Percentiles rank a stretch among this genome's conserved stretches.
Evolutionary conservation across 2,797 vertebrate genomes (phyloP).

Genomic region (Sylvia borin): DNA sequence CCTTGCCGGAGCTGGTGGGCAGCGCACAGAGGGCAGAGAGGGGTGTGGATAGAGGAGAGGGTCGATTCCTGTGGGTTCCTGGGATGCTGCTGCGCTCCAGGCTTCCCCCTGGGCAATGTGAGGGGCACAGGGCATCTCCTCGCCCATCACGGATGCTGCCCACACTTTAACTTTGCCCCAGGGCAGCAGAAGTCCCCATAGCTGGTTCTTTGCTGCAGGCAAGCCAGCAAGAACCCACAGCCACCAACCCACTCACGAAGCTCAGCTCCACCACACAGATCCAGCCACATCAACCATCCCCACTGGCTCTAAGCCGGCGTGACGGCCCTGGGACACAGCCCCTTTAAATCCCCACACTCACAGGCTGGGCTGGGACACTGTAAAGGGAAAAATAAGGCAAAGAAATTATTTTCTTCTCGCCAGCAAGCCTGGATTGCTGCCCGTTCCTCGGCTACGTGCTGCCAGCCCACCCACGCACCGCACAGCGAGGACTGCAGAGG

Average conservation of each 20-base stretch:
- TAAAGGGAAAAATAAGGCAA: constrained; percentile 51
- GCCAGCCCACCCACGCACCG: constrained; percentile 42
- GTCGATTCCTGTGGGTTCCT: rapidly evolving
- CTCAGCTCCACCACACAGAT: rapidly evolving
- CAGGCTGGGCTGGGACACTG: not conserved
- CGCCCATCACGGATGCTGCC: rapidly evolving
- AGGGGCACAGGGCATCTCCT: not conserved
- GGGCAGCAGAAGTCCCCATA: not conserved
- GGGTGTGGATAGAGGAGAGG: no score
- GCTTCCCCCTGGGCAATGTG: not conserved
- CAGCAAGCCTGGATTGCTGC: constrained; percentile 54
- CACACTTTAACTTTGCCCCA: not conserved
- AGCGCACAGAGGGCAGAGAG: rapidly evolving
- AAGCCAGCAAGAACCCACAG: not conserved
- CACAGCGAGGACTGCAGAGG: not conserved
- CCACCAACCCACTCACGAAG: rapidly evolving
- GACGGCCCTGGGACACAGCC: not conserved
- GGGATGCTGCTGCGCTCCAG: not conserved
- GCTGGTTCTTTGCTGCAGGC: rapidly evolving
- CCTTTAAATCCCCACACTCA: constrained; percentile 30
- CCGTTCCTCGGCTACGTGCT: constrained; percentile 14
- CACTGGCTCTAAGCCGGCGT: rapidly evolving
- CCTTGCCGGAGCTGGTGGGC: not conserved
- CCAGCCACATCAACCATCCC: not conserved
- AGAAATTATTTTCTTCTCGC: constrained; percentile 60